A percentile compares a stretch with the other conserved stretches of the same genome.
Conservation (phyloP, 2,797 vertebrate genomes). For the Lutjanus campechanus region DNA sequence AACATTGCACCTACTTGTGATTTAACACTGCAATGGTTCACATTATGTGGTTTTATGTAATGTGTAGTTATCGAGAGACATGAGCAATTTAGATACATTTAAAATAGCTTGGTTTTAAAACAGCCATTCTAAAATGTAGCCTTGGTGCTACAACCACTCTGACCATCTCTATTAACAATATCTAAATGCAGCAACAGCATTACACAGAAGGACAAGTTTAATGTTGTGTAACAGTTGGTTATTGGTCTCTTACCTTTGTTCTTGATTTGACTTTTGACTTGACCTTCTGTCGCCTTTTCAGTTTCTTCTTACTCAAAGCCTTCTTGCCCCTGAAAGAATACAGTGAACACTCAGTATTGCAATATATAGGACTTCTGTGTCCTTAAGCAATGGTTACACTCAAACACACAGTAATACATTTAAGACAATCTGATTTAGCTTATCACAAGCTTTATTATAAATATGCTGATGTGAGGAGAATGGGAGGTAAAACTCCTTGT, state of each 20-base stretch:
- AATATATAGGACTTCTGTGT: neutral
- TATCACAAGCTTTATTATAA: neutral
- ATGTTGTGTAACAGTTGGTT: neutral
- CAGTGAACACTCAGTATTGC: slow-evolving; percentile 15
- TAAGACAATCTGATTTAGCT: neutral
- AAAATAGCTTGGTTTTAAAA: neutral
- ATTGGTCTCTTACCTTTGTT: slow-evolving; percentile 91
- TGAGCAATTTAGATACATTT: neutral
- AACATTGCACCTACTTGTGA: neutral
- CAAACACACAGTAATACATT: neutral
- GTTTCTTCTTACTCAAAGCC: slow-evolving; percentile 98
- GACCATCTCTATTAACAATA: neutral
- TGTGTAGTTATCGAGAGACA: neutral
- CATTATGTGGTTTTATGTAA: neutral
- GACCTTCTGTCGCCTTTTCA: slow-evolving; percentile 98
- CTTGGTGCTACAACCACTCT: neutral
- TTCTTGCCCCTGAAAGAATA: slow-evolving; percentile 93
- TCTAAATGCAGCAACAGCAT: neutral
- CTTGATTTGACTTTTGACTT: slow-evolving; percentile 98
- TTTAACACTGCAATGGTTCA: neutral
- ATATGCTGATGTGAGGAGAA: neutral
- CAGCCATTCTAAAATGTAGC: neutral
- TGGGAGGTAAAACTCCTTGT: neutral
- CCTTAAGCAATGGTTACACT: neutral
- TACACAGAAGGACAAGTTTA: neutral